Percentiles rank a stretch among this genome's conserved stretches.
Conservation (phyloP, 2,888 invertebrate species). For the Gortyna flavago region DNA sequence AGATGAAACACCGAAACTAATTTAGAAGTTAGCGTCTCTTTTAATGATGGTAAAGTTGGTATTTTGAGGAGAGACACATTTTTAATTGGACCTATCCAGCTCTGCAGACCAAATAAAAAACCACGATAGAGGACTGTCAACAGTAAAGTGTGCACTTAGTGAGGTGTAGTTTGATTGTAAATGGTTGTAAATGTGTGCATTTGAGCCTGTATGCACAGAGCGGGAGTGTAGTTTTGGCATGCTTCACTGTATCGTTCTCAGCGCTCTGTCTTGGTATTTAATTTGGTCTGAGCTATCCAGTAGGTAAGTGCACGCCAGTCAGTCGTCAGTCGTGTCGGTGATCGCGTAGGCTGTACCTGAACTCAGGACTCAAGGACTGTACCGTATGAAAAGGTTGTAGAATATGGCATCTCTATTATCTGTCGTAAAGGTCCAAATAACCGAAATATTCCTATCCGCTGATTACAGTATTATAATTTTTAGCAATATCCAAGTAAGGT, state of each 20-base stretch:
- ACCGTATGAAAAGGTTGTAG: not conserved
- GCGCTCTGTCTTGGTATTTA: too few species aligned
- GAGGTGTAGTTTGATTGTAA: too few species aligned
- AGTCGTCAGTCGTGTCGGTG: too few species aligned
- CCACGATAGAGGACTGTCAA: too few species aligned
- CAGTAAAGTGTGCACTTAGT: too few species aligned
- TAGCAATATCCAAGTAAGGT: slow-evolving; percentile 53
- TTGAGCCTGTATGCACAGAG: too few species aligned
- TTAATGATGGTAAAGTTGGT: not conserved
- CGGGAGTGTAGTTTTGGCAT: too few species aligned
- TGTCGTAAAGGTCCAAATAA: not conserved
- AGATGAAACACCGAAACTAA: not conserved
- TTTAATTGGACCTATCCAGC: not conserved
- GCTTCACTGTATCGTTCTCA: too few species aligned
- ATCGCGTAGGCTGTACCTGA: not conserved
- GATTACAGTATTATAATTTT: slow-evolving; percentile 33
- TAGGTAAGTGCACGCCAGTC: not conserved
- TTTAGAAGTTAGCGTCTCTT: not conserved
- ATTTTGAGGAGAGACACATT: not conserved
- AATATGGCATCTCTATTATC: not conserved
- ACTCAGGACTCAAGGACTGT: not conserved
- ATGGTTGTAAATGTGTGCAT: too few species aligned
- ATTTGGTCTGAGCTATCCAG: too few species aligned
- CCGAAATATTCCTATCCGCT: not conserved
- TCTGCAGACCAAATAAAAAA: too few species aligned